A percentile compares a stretch with the other conserved stretches of the same genome.
phyloP scores from a whole-genome alignment of 2,888 invertebrate genomes.

The Ophioninae sp. region DNA sequence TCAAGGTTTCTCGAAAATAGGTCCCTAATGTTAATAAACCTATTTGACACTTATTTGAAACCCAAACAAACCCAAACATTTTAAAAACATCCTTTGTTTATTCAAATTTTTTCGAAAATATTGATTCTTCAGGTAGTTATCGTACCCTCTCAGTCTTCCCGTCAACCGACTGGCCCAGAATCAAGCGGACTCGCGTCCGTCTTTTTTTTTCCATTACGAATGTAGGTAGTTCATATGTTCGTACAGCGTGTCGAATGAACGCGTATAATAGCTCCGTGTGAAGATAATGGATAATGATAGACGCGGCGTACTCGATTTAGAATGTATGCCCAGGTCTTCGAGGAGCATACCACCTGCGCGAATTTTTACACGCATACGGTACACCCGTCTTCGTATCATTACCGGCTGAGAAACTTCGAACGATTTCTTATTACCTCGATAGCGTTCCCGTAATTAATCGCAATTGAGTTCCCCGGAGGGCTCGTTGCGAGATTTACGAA shows the following conservation, averaged over 20 bases:
- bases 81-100: slow-evolving; percentile 6
- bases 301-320: slow-evolving; percentile 65
- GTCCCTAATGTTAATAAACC: too few species aligned
- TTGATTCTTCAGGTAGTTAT: background rate
- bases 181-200: slow-evolving; percentile 35
- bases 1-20: too few species aligned
- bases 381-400: slow-evolving; percentile 8
- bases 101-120: background rate
- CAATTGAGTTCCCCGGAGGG: slow-evolving; percentile 18
- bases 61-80: background rate
- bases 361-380: slow-evolving; percentile 15
- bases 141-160: slow-evolving; percentile 20
- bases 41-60: too few species aligned
- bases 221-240: slow-evolving; percentile 63
- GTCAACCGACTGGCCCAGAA: slow-evolving; percentile 61
- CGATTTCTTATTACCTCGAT: slow-evolving; percentile 19
- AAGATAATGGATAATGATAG: slow-evolving; percentile 71
- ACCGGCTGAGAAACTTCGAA: slow-evolving; percentile 35
- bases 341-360: slow-evolving; percentile 37
- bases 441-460: background rate
- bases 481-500: background rate
- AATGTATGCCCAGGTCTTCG: slow-evolving; percentile 66
- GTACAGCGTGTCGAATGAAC: slow-evolving; percentile 74
- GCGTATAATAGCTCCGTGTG: slow-evolving; percentile 65
- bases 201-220: slow-evolving; percentile 68